A percentile compares a stretch with the other conserved stretches of the same genome.
These are phyloP conservation scores for Hippocampus abdominalis DNA, from an alignment of 2,113 vertebrate species.

Conservation along the genomic window DNA sequence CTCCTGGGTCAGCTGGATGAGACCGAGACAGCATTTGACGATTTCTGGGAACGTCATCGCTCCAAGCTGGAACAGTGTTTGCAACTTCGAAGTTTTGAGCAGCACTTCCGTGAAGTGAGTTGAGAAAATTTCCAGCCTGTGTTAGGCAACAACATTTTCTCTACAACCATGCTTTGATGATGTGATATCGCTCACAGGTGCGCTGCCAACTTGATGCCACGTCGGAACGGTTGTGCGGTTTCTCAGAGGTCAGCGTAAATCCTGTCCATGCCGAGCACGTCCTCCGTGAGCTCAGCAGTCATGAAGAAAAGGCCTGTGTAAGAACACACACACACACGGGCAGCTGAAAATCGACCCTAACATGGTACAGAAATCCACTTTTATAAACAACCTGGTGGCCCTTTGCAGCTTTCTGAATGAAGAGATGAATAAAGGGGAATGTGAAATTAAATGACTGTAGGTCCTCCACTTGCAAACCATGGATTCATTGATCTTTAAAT, in stretches of 20 bases:
- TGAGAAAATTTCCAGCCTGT: neutral
- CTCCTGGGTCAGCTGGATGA: slow-evolving; percentile 88
- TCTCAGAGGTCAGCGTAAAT: slow-evolving; percentile 87
- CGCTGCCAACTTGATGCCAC: slow-evolving; percentile 76
- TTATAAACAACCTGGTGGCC: no score
- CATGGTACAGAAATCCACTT: neutral
- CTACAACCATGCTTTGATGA: neutral
- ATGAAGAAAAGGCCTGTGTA: slow-evolving; percentile 84
- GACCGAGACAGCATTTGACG: slow-evolving; percentile 88
- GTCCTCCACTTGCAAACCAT: no score
- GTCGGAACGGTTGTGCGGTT: slow-evolving; percentile 74
- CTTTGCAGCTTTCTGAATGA: neutral
- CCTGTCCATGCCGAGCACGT: slow-evolving; percentile 85
- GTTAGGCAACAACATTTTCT: neutral
- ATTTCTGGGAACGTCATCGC: slow-evolving; percentile 92
- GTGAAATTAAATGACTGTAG: neutral
- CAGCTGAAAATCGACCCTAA: neutral
- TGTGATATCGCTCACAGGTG: slow-evolving; percentile 71
- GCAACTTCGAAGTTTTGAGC: slow-evolving; percentile 86
- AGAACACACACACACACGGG: slow-evolving; percentile 45
- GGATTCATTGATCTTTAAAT: no score
- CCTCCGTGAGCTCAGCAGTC: slow-evolving; percentile 81
- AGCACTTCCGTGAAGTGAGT: slow-evolving; percentile 89
- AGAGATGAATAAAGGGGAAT: neutral
- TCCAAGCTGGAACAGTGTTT: slow-evolving; percentile 93